Conservation (phyloP, 1,140 invertebrate species). For the Mya arenaria region DNA sequence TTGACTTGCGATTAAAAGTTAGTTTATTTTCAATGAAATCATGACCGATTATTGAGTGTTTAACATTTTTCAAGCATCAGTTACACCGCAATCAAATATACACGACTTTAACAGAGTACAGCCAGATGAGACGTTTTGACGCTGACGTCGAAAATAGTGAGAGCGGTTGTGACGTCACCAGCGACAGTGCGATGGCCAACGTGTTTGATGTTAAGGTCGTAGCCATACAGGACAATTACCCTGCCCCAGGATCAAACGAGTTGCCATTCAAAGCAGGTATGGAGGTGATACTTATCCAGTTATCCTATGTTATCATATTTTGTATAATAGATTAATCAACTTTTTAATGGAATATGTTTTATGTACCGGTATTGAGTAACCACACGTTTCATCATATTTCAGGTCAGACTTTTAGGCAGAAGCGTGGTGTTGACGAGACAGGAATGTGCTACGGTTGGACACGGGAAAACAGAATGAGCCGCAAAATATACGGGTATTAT, state of each 20-base stretch:
- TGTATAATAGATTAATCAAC: too few species aligned
- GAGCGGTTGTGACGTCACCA: neutral
- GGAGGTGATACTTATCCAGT: too few species aligned
- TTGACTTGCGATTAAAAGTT: too few species aligned
- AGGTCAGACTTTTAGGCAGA: slow-evolving; percentile 12
- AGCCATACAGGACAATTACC: neutral
- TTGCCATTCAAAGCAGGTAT: neutral
- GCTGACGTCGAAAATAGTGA: neutral
- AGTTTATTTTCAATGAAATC: too few species aligned
- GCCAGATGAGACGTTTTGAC: neutral
- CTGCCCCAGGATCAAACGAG: neutral
- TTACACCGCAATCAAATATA: neutral
- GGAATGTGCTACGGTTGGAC: slow-evolving; percentile 7
- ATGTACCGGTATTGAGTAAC: too few species aligned
- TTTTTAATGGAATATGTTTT: too few species aligned
- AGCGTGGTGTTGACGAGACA: neutral
- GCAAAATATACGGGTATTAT: slow-evolving; percentile 5
- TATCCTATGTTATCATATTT: too few species aligned
- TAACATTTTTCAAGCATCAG: too few species aligned
- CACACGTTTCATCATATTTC: neutral
- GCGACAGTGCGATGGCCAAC: neutral
- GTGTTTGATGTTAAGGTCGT: neutral
- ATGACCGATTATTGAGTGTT: too few species aligned
- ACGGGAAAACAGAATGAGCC: neutral
- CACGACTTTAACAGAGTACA: neutral